phyloP scores from a whole-genome alignment of 2,113 vertebrate species.

The Trinectes maculatus region DNA sequence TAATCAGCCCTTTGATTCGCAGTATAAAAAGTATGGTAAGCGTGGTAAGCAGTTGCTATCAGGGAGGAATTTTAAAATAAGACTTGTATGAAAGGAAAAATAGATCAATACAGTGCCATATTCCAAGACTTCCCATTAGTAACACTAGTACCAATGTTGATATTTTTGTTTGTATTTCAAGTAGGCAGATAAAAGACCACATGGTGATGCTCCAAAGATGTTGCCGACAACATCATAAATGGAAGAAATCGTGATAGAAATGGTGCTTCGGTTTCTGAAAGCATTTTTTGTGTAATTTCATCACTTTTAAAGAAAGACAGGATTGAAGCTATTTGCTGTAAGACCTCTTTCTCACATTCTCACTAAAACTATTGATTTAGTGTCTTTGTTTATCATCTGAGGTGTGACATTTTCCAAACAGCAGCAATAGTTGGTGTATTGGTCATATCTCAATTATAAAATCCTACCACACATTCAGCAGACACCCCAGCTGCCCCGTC shows the following conservation, averaged over 20 bases:
- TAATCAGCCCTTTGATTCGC: constrained; percentile 73
- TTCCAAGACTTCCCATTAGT: constrained; percentile 42
- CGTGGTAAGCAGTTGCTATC: constrained; percentile 43
- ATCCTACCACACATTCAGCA: too few relatives aligned
- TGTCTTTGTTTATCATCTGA: not conserved
- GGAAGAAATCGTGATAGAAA: constrained; percentile 34
- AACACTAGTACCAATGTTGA: constrained; percentile 23
- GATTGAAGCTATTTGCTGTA: not conserved
- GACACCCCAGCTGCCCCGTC: too few relatives aligned
- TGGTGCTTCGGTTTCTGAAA: constrained; percentile 21
- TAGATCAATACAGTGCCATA: constrained; percentile 53
- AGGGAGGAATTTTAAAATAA: constrained; percentile 51
- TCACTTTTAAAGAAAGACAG: constrained; percentile 1
- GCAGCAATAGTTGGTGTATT: not conserved
- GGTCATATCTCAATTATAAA: not conserved
- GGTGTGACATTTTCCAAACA: not conserved
- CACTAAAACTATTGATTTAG: too few relatives aligned
- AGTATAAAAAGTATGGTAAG: constrained; percentile 49
- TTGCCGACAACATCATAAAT: constrained; percentile 40
- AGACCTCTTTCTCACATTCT: not conserved
- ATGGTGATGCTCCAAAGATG: constrained; percentile 40
- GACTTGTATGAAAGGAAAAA: constrained; percentile 34
- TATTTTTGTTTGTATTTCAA: constrained; percentile 57
- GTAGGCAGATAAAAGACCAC: constrained; percentile 52
- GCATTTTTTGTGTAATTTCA: too few relatives aligned